Percentiles rank a stretch among this genome's conserved stretches.
Evolutionary conservation across 2,113 vertebrate species (phyloP).

Genomic region (Tachycineta bicolor): DNA sequence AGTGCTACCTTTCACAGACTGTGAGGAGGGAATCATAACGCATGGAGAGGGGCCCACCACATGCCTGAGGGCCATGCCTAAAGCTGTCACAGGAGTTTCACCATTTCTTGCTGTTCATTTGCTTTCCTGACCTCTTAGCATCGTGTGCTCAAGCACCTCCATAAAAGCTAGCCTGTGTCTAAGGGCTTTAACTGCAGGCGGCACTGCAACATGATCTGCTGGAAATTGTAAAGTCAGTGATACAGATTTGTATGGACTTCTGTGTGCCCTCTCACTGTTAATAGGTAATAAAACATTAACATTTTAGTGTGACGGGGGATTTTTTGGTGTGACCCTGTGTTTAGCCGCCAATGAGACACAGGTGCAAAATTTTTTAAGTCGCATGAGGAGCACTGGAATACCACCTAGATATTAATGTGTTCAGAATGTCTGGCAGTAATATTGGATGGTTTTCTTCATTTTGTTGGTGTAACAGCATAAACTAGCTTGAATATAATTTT

Average conservation of each 20-base stretch:
- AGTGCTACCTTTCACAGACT: neutral
- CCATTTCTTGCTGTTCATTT: neutral
- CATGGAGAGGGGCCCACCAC: neutral
- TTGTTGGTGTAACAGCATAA: neutral
- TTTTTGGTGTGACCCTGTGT: conserved; percentile 1
- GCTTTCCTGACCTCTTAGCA: neutral
- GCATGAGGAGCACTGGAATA: conserved; percentile 40
- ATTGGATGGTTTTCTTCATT: conserved; percentile 43
- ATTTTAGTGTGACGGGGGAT: neutral
- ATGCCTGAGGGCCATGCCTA: neutral
- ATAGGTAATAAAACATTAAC: conserved; percentile 29
- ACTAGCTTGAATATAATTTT: neutral
- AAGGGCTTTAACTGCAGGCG: neutral
- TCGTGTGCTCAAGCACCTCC: neutral
- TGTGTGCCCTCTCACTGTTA: neutral
- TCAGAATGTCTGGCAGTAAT: conserved; percentile 49
- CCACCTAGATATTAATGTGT: conserved; percentile 35
- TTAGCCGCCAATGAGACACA: conserved; percentile 56
- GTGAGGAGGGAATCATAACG: neutral
- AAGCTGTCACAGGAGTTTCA: neutral
- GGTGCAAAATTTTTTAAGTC: conserved; percentile 35
- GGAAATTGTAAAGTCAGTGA: neutral
- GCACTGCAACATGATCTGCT: neutral
- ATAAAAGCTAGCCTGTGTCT: neutral
- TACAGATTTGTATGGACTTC: neutral